Base-by-base conservation (phyloP, 2,888 invertebrate species). In the Drosophila macrospina region DNA sequence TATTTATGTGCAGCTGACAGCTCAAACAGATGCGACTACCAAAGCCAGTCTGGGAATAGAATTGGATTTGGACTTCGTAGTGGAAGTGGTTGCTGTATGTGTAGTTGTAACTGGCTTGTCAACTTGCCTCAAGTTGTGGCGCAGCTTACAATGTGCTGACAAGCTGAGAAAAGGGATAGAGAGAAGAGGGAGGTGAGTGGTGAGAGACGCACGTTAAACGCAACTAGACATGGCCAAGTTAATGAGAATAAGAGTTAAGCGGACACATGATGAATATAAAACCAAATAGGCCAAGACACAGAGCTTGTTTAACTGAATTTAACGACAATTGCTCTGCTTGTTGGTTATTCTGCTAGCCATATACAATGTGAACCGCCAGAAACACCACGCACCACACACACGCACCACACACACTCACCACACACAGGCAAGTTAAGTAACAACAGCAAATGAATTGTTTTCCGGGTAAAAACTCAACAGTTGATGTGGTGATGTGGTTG, bases 241-340 rank as follows among this genome's bases (percentile, higher is more conserved):
- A 78, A 79, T 78, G 80, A 80, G 80, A 69, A 64, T 57, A 52
- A 71, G 61, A 51, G 41, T 59, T 62, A 77, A 50, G 52, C 65
- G 48, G 80, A 80, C 70, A 68, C 81, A 69, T 84, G 74, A 77
- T 67, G 52, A 47, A 30, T 42, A 44, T 28, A 51, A 57, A 52
- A 26, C 59, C 60, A 62, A 65, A 77, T 55, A 47, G 57, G 57
- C 47, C 59, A 69, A 54, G 56, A 77, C 74, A 52, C 42, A 32
- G 4, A 15, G 47, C 57, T 74, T 62, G 69, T 73, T 69, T 47
- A 74, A 63, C 69, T 26, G 63, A 74, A 72, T 72, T 74, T 74
- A 74, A 74, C 67, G 74, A 74, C 73, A 76, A 45, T 55, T 75
- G 57, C 47, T 55, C 47, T 47, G 24, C 28, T 28, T 28, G 44